Base-by-base conservation (phyloP, 2,888 invertebrate species). In the Chironomus tentans region DNA sequence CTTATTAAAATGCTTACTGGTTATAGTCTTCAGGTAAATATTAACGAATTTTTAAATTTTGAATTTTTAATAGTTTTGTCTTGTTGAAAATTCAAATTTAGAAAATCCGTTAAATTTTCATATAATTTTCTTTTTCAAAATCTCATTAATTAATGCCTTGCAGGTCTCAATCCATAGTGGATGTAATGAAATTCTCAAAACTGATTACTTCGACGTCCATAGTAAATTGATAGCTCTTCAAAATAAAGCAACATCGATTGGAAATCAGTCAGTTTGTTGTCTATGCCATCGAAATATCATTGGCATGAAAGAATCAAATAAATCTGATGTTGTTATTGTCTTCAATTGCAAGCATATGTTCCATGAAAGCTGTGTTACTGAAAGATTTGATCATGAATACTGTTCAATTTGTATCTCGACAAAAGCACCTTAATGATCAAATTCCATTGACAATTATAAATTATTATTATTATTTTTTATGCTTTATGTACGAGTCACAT, bases 1-100 rank as follows among this genome's bases (percentile, higher is more conserved):
- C 86, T 98, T 10, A 94, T 95, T 1, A 97, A 96, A 85, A 95
- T 98, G 90, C 88, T 98, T 85, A 92, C 93, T 80, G 98, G 98
- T 82, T 98, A 95, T 83, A 94, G 94, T 81, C 86, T 97, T 77
- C 97, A 97, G 85, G 90, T 90, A 81, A 79, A 65, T 50, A 76
- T 77, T 65, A 65, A 65, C 22, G 13, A 4, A 38, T 38, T 38
- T 38, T 38, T 38, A 4, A 6, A 28, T 28, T 28, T 28, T 1
- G 5, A 28, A 28, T 13, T 12, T 47, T 70, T 28, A 61, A 56
- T 62, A 72, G 73, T 79, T 28, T 70, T 24, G 24, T 3, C 2
- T 24, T 4, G 24, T 2, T 24, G 2, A 24, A 3, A 78, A 5
- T 38, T 77, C 28, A 70, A 38, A 5, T 21, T 61, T 2, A 22